Evolutionary conservation across 2,888 invertebrate genomes (phyloP).

Genomic region (Eulithis testata): DNA sequence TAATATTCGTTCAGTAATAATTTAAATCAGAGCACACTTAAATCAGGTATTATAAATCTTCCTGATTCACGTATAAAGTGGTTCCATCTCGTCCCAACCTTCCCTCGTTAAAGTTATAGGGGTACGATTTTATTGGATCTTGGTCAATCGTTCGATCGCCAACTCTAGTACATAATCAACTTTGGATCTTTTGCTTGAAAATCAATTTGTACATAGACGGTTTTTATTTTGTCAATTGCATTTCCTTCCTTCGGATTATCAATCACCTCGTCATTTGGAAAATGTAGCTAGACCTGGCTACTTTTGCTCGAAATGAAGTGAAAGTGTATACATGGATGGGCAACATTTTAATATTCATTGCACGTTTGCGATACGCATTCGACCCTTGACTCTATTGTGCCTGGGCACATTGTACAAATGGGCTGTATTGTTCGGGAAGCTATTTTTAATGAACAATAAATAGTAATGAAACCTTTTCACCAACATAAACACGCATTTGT

Average conservation of each 20-base stretch:
- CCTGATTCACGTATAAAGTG: neutral
- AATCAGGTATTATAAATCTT: constrained; percentile 2
- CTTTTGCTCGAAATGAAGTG: neutral
- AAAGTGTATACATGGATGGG: constrained; percentile 5
- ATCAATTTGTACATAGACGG: too few species aligned
- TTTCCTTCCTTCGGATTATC: neutral
- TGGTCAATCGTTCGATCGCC: constrained; percentile 3
- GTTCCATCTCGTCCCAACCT: constrained; percentile 10
- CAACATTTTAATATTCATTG: constrained; percentile 20
- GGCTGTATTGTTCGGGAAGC: constrained; percentile 33
- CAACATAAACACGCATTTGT: neutral
- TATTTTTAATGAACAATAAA: constrained; percentile 27
- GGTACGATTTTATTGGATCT: constrained; percentile 20
- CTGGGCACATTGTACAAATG: constrained; percentile 29
- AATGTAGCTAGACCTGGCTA: neutral
- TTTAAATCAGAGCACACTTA: neutral
- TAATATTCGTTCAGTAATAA: neutral
- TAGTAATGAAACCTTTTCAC: constrained; percentile 23
- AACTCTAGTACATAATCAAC: neutral
- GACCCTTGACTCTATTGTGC: constrained; percentile 32
- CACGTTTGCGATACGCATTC: constrained; percentile 10
- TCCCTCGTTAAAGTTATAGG: constrained; percentile 14
- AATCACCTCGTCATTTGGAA: neutral
- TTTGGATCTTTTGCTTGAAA: too few species aligned
- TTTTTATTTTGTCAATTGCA: too few species aligned